Conservation (phyloP, 2,113 vertebrate genomes). For the Hemiscyllium ocellatum region DNA sequence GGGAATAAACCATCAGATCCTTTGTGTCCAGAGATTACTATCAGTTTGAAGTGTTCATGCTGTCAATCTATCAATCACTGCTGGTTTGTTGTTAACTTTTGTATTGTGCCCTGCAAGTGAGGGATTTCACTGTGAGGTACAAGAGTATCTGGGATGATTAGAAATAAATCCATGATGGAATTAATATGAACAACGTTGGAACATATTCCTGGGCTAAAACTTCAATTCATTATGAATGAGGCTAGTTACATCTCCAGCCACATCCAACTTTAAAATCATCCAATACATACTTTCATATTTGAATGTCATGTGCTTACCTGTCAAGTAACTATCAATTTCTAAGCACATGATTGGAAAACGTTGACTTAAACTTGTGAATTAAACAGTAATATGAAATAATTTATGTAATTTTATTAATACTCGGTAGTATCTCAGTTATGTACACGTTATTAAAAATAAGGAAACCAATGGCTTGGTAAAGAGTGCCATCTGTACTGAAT, state of each 20-base stretch:
- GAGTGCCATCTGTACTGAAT: neutral
- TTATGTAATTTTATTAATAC: constrained; percentile 15
- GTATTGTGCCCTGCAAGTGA: neutral
- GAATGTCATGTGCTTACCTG: neutral
- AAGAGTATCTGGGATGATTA: neutral
- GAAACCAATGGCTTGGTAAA: neutral
- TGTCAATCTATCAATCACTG: neutral
- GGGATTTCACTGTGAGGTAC: neutral
- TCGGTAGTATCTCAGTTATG: neutral
- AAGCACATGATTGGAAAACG: neutral
- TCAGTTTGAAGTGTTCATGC: neutral
- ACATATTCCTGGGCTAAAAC: neutral
- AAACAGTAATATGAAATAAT: constrained; percentile 1
- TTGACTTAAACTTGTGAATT: neutral
- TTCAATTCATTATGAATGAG: neutral
- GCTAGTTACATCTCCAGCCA: neutral
- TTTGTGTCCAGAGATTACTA: neutral
- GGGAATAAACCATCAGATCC: neutral
- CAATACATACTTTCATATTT: neutral
- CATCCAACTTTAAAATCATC: neutral
- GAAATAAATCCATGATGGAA: neutral
- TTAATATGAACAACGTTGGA: neutral
- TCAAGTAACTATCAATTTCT: neutral
- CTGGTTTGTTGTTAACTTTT: neutral
- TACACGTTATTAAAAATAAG: constrained; percentile 29